Base-by-base conservation (phyloP, 2,888 invertebrate species). In the Pandemis cinnamomeana region DNA sequence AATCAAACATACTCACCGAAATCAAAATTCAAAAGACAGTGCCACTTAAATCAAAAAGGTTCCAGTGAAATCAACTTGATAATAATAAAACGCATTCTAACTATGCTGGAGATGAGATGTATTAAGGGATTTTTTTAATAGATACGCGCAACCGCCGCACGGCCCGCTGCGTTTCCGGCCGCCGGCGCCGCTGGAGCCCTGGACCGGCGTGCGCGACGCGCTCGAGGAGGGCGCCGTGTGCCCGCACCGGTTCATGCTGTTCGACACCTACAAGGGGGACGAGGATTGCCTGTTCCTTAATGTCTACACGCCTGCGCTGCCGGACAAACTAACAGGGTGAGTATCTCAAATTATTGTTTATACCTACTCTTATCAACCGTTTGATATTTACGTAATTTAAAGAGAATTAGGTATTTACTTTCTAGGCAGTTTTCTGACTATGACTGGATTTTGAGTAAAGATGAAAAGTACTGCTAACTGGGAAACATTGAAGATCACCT, bases 281-380 rank as follows among this genome's bases (percentile, higher is more conserved):
- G 95, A 95, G 80, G 96, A 96, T 83, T 97, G 97, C 80, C 93
- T 97, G 36, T 96, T 95, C 82, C 88, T 97, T 27, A 97, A 97
- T 80, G 96, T 97, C 0, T 97, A 96, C 84, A 94, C 96, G n/a
- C 96, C 96, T 0, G 93, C 92, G 46, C 84, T 95, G 71, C 95
- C 95, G 58, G 93, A 94, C 77, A 90, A 87, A 72, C 83, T 91
- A 48, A 83, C 87, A 77, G 93, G 92, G 94, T 94, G 87, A 86
- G 80, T 64, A 20, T 60, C 36, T 41, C 15, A 61, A 64, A 36
- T 15, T 8, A 64, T 48, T 41, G n/a, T 5, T 20, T 20, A 5
- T 2, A 13, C 11, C 10, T 5, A 48, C 13, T 48, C 13, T 11
- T 48, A 36, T 36, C 27, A 36, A 36, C 27, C 27, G 27, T 36